Percentiles rank a stretch among this genome's conserved stretches.
These are phyloP conservation scores for Troilus luridus DNA, from an alignment of 2,888 invertebrate species.

Conservation along the genomic window DNA sequence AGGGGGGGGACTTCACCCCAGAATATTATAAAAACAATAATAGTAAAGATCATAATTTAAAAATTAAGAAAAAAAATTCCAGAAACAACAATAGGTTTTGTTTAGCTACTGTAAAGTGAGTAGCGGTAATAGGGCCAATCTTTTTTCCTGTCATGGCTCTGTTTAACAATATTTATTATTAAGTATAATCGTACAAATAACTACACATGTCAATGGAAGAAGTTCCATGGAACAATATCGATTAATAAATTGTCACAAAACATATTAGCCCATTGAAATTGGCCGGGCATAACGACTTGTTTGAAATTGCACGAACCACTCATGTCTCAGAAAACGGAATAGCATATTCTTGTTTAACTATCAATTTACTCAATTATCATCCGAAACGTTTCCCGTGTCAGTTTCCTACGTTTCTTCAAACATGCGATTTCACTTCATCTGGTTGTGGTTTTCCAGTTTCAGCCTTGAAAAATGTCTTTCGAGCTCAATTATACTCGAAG, in stretches of 20 bases:
- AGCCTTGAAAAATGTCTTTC: neutral
- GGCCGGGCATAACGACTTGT: neutral
- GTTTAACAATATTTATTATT: neutral
- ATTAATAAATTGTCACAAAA: constrained; percentile 2
- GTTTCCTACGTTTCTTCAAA: neutral
- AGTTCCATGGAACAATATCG: neutral
- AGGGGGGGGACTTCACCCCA: no score
- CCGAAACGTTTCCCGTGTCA: neutral
- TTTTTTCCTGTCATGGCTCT: neutral
- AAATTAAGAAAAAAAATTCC: neutral
- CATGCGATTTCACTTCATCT: neutral
- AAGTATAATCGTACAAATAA: neutral
- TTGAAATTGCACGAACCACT: constrained; percentile 22
- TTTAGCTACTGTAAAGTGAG: neutral
- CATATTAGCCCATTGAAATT: neutral
- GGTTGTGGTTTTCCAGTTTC: constrained; percentile 15
- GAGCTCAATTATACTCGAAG: neutral
- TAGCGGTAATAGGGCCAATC: neutral
- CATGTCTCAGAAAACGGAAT: neutral
- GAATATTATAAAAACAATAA: no score
- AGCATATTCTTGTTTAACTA: constrained; percentile 4
- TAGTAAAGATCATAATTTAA: no score
- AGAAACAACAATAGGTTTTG: neutral
- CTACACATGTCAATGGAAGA: neutral
- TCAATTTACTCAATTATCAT: neutral